phyloP scores from a whole-genome alignment of 2,797 vertebrate species.

The Sciurus vulgaris region DNA sequence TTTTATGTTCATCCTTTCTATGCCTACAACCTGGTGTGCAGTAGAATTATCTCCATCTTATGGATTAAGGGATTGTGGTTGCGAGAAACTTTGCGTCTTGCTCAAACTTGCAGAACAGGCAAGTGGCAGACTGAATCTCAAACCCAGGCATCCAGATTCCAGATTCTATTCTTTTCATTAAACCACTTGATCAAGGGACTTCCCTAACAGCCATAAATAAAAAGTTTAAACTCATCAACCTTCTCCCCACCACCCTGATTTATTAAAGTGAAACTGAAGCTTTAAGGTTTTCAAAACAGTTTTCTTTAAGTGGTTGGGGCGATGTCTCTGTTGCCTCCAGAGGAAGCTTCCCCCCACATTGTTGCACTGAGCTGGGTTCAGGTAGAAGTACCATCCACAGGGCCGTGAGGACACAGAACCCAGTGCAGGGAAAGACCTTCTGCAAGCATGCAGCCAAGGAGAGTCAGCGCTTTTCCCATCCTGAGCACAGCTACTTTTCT shows the following conservation, averaged over 20 bases:
- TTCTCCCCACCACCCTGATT: background rate
- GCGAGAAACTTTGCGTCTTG: slow-evolving; percentile 57
- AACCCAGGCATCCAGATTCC: background rate
- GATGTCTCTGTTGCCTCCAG: background rate
- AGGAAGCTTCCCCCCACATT: too few relatives aligned
- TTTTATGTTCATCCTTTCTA: background rate
- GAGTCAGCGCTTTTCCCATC: background rate
- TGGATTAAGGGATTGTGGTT: slow-evolving; percentile 45
- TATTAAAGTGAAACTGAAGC: background rate
- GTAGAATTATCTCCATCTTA: background rate
- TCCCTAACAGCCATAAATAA: background rate
- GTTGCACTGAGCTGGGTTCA: too few relatives aligned
- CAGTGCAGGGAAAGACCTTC: background rate
- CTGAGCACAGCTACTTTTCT: background rate
- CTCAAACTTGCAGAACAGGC: slow-evolving; percentile 34
- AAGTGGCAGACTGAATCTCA: slow-evolving; percentile 74
- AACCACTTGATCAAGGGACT: background rate
- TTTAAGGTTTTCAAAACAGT: background rate
- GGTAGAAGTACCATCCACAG: too few relatives aligned
- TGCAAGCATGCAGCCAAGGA: background rate
- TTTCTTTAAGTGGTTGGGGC: background rate
- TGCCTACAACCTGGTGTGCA: background rate
- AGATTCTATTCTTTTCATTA: background rate
- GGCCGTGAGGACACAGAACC: background rate
- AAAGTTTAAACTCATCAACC: background rate